These are phyloP conservation scores for Apomyelois bistriatella DNA, from an alignment of 2,888 invertebrate genomes.

Conservation along the genomic window DNA sequence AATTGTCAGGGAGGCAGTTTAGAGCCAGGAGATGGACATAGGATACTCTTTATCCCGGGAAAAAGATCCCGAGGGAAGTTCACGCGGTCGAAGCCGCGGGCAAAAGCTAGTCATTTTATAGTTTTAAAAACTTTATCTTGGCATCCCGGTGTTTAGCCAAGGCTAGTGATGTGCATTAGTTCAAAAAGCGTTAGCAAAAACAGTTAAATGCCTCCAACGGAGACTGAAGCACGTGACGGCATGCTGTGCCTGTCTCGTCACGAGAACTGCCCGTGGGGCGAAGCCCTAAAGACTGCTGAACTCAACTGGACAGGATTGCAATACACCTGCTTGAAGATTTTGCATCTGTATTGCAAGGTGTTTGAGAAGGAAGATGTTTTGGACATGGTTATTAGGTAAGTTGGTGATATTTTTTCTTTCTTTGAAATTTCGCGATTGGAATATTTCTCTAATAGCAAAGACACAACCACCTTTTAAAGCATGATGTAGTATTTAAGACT, in stretches of 20 bases:
- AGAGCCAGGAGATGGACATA: too few species aligned
- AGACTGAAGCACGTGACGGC: constrained; percentile 55
- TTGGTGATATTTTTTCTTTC: constrained; percentile 5
- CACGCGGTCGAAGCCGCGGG: too few species aligned
- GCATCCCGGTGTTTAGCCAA: not conserved
- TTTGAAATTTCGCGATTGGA: not conserved
- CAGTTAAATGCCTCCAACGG: constrained; percentile 74
- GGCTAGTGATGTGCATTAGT: constrained; percentile 9
- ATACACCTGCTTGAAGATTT: constrained; percentile 89
- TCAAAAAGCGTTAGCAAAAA: constrained; percentile 17
- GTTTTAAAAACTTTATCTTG: not conserved
- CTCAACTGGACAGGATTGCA: constrained; percentile 91
- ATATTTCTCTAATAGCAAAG: too few species aligned
- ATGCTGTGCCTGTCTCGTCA: constrained; percentile 83
- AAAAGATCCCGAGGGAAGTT: too few species aligned
- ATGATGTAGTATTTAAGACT: too few species aligned
- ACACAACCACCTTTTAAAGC: too few species aligned
- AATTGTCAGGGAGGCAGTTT: too few species aligned
- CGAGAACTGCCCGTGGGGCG: constrained; percentile 81
- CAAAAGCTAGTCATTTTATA: too few species aligned
- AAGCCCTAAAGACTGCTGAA: constrained; percentile 74
- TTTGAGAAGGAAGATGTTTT: constrained; percentile 90
- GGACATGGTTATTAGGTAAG: constrained; percentile 89
- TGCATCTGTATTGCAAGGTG: constrained; percentile 92
- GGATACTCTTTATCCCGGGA: too few species aligned